These are phyloP conservation scores for Pangasius djambal DNA, from an alignment of 2,797 vertebrate genomes.

Conservation along the genomic window DNA sequence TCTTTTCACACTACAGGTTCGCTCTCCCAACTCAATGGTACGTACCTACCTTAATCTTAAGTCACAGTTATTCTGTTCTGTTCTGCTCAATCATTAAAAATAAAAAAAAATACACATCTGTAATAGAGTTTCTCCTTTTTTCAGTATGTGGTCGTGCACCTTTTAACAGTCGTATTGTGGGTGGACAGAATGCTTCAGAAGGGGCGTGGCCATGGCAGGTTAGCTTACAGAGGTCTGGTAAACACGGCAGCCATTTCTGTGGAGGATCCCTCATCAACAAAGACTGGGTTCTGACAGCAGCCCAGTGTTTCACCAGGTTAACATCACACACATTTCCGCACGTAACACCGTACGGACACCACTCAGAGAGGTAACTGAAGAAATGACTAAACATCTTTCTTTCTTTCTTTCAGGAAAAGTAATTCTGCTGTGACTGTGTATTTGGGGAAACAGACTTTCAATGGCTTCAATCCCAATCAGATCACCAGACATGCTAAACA, in stretches of 20 bases:
- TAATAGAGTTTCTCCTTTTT: not conserved
- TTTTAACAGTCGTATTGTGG: conserved; percentile 37
- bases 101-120: too few relatives aligned
- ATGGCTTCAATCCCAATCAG: conserved; percentile 29
- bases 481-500: conserved; percentile 4
- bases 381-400: not conserved
- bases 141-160: conserved; percentile 49
- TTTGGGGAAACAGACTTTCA: conserved; percentile 32
- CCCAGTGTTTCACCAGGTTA: conserved; percentile 33
- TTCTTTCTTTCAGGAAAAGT: not conserved
- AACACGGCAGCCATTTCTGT: conserved; percentile 41
- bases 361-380: too few relatives aligned
- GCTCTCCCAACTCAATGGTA: conserved; percentile 42
- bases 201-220: conserved; percentile 56
- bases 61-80: not conserved
- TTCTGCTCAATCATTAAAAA: not conserved
- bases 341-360: too few relatives aligned
- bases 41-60: not conserved
- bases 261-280: conserved; percentile 55
- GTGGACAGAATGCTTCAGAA: conserved; percentile 22
- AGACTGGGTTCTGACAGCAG: conserved; percentile 52
- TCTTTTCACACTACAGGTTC: conserved; percentile 37
- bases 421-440: not conserved
- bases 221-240: conserved; percentile 31
- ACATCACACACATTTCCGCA: not conserved